Conservation (phyloP, 2,797 vertebrate species). For the Hippopotamyrus pictus region DNA sequence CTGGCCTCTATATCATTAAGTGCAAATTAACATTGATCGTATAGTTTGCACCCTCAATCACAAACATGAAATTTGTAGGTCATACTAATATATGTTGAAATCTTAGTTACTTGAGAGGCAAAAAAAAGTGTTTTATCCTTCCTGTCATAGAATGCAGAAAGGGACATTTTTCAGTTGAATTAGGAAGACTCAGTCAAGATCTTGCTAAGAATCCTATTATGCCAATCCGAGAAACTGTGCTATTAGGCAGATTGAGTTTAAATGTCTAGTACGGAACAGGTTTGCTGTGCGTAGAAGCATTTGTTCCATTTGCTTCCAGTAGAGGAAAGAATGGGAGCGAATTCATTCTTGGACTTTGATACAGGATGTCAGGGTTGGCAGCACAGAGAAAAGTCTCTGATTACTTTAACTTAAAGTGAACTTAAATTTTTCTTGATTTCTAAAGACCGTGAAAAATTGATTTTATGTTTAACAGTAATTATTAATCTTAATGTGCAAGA, state of each 20-base stretch:
- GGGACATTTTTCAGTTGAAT: not conserved
- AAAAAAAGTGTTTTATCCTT: not conserved
- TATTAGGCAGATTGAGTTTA: not conserved
- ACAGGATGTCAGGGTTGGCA: not conserved
- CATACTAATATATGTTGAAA: not conserved
- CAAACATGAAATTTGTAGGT: not conserved
- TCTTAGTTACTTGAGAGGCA: not conserved
- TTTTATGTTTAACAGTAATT: not conserved
- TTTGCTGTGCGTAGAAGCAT: not conserved
- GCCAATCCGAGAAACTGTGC: not conserved
- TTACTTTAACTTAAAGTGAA: not conserved
- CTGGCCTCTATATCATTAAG: not conserved
- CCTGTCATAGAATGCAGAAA: not conserved
- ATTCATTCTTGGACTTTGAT: slow-evolving; percentile 1
- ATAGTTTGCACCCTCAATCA: not conserved
- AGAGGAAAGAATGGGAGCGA: not conserved
- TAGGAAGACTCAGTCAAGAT: not conserved
- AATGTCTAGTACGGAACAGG: not conserved
- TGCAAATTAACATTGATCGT: not conserved
- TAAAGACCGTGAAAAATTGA: not conserved
- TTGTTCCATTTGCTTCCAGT: not conserved
- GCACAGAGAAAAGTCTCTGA: not conserved
- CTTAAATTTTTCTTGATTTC: not conserved
- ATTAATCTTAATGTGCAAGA: not conserved
- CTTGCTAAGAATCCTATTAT: not conserved